These are phyloP conservation scores for Elephas maximus DNA, from an alignment of 2,113 vertebrate genomes.

Conservation along the genomic window DNA sequence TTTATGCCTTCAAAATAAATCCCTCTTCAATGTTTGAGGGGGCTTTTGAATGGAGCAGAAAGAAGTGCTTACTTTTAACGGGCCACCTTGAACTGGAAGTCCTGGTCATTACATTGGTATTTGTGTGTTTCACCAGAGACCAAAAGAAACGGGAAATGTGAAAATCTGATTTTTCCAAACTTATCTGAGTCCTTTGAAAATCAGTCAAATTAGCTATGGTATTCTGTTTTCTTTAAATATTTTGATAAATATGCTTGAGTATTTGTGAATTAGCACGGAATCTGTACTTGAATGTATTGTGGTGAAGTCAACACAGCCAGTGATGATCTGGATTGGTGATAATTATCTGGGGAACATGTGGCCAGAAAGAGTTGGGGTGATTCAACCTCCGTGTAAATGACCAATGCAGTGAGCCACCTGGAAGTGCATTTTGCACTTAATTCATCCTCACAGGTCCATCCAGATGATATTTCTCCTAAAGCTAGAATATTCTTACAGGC, in stretches of 20 bases:
- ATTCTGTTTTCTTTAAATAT: neutral
- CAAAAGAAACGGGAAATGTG: conserved; percentile 27
- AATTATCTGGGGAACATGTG: neutral
- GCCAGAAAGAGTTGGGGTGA: neutral
- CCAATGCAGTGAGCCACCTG: neutral
- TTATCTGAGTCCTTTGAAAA: neutral
- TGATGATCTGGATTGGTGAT: neutral
- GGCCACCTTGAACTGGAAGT: neutral
- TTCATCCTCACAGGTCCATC: neutral
- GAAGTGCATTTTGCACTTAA: neutral
- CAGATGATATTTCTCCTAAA: conserved; percentile 7
- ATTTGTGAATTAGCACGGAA: neutral
- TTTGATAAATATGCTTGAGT: neutral
- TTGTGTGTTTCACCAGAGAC: neutral
- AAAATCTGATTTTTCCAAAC: neutral
- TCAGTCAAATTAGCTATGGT: neutral
- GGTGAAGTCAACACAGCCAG: neutral
- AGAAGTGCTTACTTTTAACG: conserved; percentile 37
- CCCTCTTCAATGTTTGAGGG: neutral
- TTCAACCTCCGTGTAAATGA: conserved; percentile 18
- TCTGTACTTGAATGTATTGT: neutral
- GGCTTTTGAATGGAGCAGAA: neutral
- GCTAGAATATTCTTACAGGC: conserved; percentile 29
- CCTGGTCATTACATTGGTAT: conserved; percentile 1
- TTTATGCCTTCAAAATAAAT: neutral